These are phyloP conservation scores for Asobara japonica DNA, from an alignment of 1,140 invertebrate genomes.

Conservation along the genomic window DNA sequence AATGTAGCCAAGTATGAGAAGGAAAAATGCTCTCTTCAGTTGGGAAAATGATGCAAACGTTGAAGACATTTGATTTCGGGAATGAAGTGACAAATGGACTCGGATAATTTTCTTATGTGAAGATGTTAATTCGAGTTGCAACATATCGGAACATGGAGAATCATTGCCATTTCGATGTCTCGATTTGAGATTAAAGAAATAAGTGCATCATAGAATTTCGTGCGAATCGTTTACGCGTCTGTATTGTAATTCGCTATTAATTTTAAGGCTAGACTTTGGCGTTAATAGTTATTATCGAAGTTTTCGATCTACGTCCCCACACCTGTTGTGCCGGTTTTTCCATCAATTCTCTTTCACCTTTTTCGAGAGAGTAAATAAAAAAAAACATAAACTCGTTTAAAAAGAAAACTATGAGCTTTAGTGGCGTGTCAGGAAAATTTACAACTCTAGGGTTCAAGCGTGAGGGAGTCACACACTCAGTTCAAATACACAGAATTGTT, in stretches of 20 bases:
- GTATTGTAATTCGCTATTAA: conserved; percentile 39
- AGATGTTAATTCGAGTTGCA: conserved; percentile 33
- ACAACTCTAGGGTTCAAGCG: too few species aligned
- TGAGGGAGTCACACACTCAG: neutral
- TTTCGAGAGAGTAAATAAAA: neutral
- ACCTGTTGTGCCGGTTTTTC: conserved; percentile 17
- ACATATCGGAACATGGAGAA: conserved; percentile 46
- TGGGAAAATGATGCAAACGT: too few species aligned
- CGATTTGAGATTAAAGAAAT: neutral
- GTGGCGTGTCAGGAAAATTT: neutral
- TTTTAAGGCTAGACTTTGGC: conserved; percentile 46
- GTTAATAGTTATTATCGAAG: conserved; percentile 35
- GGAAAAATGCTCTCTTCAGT: too few species aligned
- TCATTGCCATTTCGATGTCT: conserved; percentile 25
- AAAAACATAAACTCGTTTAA: neutral
- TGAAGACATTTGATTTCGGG: neutral
- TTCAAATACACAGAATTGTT: neutral
- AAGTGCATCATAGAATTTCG: conserved; percentile 20
- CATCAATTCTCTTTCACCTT: conserved; percentile 8
- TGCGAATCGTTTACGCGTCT: conserved; percentile 31
- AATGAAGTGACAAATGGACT: neutral
- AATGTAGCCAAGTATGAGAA: too few species aligned
- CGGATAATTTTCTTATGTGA: neutral
- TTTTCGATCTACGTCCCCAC: conserved; percentile 27
- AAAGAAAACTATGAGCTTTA: neutral